These are phyloP conservation scores for Luscinia megarhynchos DNA, from an alignment of 2,797 vertebrate species.

Conservation along the genomic window DNA sequence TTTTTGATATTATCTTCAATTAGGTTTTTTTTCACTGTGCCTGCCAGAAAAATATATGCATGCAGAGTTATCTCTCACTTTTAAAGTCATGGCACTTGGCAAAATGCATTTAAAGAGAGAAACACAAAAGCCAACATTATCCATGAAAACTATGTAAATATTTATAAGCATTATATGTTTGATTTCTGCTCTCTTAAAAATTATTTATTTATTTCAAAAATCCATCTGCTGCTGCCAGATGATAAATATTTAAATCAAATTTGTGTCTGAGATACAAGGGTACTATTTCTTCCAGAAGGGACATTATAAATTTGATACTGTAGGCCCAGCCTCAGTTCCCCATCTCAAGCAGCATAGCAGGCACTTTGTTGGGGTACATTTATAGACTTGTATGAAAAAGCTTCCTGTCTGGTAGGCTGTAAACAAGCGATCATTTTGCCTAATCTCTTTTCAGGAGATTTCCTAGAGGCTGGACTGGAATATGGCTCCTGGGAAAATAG, in stretches of 20 bases:
- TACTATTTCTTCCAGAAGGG: not conserved
- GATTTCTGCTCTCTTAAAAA: not conserved
- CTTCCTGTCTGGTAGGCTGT: not conserved
- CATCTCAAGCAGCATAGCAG: not conserved
- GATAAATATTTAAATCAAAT: slow-evolving; percentile 52
- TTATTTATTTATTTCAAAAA: not conserved
- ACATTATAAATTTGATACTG: not conserved
- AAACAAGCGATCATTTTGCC: not conserved
- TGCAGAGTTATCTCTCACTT: slow-evolving; percentile 42
- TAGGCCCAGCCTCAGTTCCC: not conserved
- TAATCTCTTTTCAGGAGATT: slow-evolving; percentile 1
- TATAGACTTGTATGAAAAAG: not conserved
- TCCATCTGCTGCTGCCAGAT: slow-evolving; percentile 47
- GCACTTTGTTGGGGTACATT: not conserved
- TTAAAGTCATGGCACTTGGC: slow-evolving; percentile 34
- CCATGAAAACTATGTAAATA: slow-evolving; percentile 23
- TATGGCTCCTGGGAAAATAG: not conserved
- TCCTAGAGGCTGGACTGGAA: not conserved
- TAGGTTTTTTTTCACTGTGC: not conserved
- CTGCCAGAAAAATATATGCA: slow-evolving; percentile 61
- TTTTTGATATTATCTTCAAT: slow-evolving; percentile 45
- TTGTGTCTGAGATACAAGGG: not conserved
- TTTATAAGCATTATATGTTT: slow-evolving; percentile 54
- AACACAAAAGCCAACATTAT: slow-evolving; percentile 37
- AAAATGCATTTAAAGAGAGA: slow-evolving; percentile 51